A percentile compares a stretch with the other conserved stretches of the same genome.
phyloP scores from a whole-genome alignment of 2,113 vertebrate species.

The Chamaea fasciata region DNA sequence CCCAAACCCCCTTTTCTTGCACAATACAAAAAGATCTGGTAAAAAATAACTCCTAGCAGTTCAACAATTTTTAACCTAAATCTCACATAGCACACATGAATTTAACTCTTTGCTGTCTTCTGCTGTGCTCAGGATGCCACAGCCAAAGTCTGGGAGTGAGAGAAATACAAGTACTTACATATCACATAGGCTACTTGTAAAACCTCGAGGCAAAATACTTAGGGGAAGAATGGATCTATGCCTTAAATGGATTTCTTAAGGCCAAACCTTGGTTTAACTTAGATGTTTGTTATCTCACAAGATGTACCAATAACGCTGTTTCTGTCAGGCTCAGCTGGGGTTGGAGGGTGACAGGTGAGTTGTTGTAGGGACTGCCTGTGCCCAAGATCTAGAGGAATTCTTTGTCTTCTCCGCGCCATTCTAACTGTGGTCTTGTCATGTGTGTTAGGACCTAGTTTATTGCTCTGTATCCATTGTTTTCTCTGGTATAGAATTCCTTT shows the following conservation, averaged over 20 bases:
- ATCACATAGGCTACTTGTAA: neutral
- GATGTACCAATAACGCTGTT: rapidly evolving
- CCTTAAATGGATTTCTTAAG: neutral
- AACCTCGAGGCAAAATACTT: neutral
- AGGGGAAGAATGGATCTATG: neutral
- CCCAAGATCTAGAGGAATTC: neutral
- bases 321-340: neutral
- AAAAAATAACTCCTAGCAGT: neutral
- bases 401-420: neutral
- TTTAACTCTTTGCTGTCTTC: neutral
- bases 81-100: neutral
- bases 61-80: neutral
- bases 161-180: neutral
- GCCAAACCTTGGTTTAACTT: neutral
- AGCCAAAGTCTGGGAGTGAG: neutral
- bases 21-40: neutral
- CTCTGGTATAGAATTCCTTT: neutral
- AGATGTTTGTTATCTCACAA: neutral
- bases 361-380: neutral
- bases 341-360: neutral
- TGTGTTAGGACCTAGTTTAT: neutral
- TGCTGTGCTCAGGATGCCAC: neutral
- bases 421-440: neutral
- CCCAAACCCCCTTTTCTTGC: neutral
- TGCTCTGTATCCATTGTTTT: neutral